Evolutionary conservation across 2,113 vertebrate species (phyloP), one percentile per base, ranked within the genome.

Genomic region (Hydropotes inermis): DNA sequence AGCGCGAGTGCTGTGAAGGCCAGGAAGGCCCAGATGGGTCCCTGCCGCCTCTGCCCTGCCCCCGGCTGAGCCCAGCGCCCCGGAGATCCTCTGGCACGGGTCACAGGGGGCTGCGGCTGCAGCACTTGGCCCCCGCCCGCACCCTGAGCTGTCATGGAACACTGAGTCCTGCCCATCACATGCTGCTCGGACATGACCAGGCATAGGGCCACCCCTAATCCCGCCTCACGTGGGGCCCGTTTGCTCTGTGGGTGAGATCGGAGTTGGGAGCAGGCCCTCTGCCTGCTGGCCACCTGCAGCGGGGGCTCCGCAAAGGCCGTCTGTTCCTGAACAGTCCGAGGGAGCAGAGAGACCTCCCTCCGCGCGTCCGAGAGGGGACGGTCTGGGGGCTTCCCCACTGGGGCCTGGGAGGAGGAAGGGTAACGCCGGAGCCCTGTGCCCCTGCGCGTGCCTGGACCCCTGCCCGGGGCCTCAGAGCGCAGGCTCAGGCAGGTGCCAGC

Each of bases 101-200:
- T 12, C 74, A 6, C 1, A 30, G 57, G 76, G 76, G 70, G 54
- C 76, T 8, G 8, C 0, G 3, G 61, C 86, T 39, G 13, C 1
- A 0, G 58, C 4, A 2, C 55, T 17, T 0, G 17, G 19, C 57
- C 52, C 60, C 43, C 64, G 3, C 45, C 60, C 13, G 30, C 9
- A 25, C 39, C 78, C 74, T 2, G 1, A 5, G n/a, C 86, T 55
- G 91, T 81, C 74, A 10, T 30, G 94, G 61, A 55, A 50, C 43
- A 15, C 47, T 3, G 61, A 2, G 58, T 30, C 76, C 94, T 0
- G 21, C 89, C 94, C 28, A 6, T 98, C 96, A 89, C 30, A 95
- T 94, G 97, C 87, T 1, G 36, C 78, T 55, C n/a, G 23, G 95
- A 91, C 97, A 97, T 97, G 98, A 97, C 95, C 64, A 60, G 84